A percentile compares a stretch with the other conserved stretches of the same genome.
phyloP scores from a whole-genome alignment of 2,113 vertebrate species.

The Gambusia affinis region DNA sequence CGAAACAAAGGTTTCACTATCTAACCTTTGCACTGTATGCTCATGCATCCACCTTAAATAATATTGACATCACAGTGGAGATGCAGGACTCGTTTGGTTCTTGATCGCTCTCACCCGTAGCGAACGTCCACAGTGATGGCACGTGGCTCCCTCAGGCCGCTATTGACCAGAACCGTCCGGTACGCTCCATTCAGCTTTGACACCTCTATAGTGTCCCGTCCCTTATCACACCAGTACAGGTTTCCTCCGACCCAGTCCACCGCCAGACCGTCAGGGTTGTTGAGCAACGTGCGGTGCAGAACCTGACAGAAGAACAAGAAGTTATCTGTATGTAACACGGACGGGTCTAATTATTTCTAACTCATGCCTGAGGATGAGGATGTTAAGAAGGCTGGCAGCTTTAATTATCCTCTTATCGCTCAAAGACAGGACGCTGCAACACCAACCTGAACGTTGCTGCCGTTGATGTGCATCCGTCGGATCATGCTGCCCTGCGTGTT shows the following conservation, averaged over 20 bases:
- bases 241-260: conserved; percentile 99
- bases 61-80: background rate
- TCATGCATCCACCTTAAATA: background rate
- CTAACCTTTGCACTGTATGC: too few species aligned
- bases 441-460: conserved; percentile 91
- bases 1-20: too few species aligned
- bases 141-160: conserved; percentile 90
- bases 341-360: background rate
- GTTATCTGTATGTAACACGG: background rate
- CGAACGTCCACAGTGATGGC: conserved; percentile 94
- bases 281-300: conserved; percentile 95
- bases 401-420: background rate
- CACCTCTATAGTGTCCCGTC: conserved; percentile 97
- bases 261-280: conserved; percentile 94
- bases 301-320: conserved; percentile 80
- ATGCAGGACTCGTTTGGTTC: background rate
- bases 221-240: conserved; percentile 99
- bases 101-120: conserved; percentile 84
- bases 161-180: conserved; percentile 94
- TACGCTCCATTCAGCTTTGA: conserved; percentile 96
- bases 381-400: background rate
- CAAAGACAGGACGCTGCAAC: background rate
- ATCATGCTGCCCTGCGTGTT: conserved; percentile 99
- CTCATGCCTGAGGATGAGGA: conserved; percentile 7
- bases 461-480: conserved; percentile 96